phyloP scores from a whole-genome alignment of 2,113 vertebrate species.

The Vimba vimba region DNA sequence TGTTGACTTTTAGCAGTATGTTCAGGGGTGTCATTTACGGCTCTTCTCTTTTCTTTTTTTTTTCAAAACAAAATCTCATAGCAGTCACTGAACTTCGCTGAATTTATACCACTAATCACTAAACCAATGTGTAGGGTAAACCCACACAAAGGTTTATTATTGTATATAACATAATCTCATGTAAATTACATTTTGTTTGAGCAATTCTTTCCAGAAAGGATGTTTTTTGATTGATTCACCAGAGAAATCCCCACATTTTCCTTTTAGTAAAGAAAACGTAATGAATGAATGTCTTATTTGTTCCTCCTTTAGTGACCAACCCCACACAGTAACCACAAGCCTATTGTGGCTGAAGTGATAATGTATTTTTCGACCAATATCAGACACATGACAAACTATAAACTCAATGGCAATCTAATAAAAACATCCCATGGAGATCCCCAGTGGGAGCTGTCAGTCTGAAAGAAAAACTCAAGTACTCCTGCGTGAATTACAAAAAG shows the following conservation, averaged over 20 bases:
- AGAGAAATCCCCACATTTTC: conserved; percentile 5
- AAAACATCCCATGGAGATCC: background rate
- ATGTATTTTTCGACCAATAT: background rate
- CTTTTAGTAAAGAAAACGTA: background rate
- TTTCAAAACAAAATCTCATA: background rate
- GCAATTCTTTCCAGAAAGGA: background rate
- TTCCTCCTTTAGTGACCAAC: background rate
- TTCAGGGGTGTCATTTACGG: background rate
- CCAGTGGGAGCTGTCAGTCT: background rate
- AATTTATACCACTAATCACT: background rate
- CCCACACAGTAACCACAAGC: conserved; percentile 5
- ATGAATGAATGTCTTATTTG: background rate
- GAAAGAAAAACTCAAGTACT: background rate
- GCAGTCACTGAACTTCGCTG: background rate
- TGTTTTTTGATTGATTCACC: background rate
- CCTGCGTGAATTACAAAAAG: background rate
- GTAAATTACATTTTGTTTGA: background rate
- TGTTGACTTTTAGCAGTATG: background rate
- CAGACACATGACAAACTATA: background rate
- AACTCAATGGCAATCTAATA: conserved; percentile 1
- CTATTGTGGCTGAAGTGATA: background rate
- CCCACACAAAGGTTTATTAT: background rate
- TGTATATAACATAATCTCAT: background rate
- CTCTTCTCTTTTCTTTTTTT: background rate
- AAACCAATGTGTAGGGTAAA: background rate